Evolutionary conservation across 2,113 vertebrate genomes (phyloP).

Genomic region (Steatornis caripensis): DNA sequence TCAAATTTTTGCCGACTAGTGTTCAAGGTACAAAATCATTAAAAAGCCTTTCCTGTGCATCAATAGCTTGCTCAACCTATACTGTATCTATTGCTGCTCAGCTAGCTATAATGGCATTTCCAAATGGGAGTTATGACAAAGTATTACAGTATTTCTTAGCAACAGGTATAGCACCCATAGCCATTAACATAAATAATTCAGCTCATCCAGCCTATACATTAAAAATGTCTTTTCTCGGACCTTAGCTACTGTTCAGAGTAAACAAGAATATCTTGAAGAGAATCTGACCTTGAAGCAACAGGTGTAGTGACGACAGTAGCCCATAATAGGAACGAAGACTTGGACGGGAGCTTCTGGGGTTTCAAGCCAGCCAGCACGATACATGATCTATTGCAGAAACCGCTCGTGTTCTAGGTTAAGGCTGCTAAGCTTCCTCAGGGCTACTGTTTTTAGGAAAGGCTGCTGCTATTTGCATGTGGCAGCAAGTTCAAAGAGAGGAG

Average conservation of each 20-base stretch:
- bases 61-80: neutral
- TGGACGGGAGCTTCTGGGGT: neutral
- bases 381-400: neutral
- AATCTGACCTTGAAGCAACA: neutral
- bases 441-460: neutral
- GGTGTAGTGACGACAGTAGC: neutral
- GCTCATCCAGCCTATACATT: neutral
- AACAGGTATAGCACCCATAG: neutral
- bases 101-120: neutral
- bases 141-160: neutral
- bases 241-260: neutral
- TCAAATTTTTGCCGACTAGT: neutral
- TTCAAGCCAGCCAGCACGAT: neutral
- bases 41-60: neutral
- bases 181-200: constrained; percentile 50
- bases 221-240: neutral
- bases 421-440: neutral
- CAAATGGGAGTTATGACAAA: neutral
- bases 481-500: neutral
- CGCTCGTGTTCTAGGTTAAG: neutral
- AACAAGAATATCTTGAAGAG: neutral
- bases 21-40: neutral
- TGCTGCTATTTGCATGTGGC: neutral
- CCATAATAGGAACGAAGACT: neutral
- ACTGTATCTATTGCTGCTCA: neutral